A percentile compares a stretch with the other conserved stretches of the same genome.
Evolutionary conservation across 2,888 invertebrate genomes (phyloP).

Genomic region (Mesoligia furuncula): DNA sequence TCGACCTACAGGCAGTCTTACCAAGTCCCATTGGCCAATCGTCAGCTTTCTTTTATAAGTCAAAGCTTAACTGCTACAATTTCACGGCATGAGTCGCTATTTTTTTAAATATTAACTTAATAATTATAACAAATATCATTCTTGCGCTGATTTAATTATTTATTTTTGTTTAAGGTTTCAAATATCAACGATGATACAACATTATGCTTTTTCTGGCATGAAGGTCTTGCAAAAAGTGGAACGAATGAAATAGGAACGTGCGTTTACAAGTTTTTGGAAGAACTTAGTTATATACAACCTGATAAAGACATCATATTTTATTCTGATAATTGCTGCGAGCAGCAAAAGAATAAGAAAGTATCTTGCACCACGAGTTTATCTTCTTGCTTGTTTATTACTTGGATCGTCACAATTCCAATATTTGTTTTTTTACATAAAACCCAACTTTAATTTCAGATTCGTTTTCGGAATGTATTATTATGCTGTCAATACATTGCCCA

Average conservation of each 20-base stretch:
- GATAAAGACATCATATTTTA: constrained; percentile 54
- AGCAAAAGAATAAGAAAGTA: constrained; percentile 58
- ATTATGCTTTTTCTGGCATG: constrained; percentile 57
- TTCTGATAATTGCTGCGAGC: constrained; percentile 59
- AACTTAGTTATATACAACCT: constrained; percentile 41
- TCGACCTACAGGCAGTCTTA: constrained; percentile 36
- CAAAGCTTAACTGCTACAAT: constrained; percentile 12
- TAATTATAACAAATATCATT: background rate
- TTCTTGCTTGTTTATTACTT: background rate
- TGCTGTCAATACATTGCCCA: constrained; percentile 50
- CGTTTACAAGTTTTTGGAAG: constrained; percentile 45
- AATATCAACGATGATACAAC: constrained; percentile 45
- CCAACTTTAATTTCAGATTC: constrained; percentile 28
- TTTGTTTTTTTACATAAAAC: background rate
- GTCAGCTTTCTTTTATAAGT: constrained; percentile 21
- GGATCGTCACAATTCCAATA: background rate
- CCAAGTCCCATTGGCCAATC: constrained; percentile 16
- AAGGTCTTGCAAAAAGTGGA: constrained; percentile 57
- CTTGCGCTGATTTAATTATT: constrained; percentile 12
- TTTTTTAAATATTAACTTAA: background rate
- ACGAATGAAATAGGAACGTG: constrained; percentile 59
- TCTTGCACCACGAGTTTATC: background rate
- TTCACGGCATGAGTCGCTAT: background rate
- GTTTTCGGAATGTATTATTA: constrained; percentile 54
- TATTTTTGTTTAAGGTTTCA: constrained; percentile 35